Base-by-base conservation (phyloP, 2,888 invertebrate genomes). In the Acanthosepion lycidas region DNA sequence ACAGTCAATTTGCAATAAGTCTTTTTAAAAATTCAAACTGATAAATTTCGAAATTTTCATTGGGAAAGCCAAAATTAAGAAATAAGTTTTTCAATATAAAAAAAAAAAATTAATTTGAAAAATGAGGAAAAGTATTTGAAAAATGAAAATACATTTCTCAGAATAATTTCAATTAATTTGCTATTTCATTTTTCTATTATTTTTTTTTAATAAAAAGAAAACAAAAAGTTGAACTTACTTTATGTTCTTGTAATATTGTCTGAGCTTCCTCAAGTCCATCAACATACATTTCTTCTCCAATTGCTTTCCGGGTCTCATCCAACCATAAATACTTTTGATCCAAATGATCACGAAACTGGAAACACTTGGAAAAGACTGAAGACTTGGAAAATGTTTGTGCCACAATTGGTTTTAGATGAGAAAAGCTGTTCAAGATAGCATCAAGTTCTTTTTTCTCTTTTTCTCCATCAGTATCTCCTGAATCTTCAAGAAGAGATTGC, bases 311-410 rank as follows among this genome's bases (percentile, higher is more conserved):
- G 18, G 96, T 96, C 91, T 97, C 96, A 94, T 96, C 96, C 93
- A 99, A 97, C 95, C 98, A 98, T 96, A 96, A 95, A 95, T 98
- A 98, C 64, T 99, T 98, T 98, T 99, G 98, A 95, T 98, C 98
- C 0, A 99, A 98, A 97, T 99, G 99, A 96, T 99, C 98, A 92
- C 99, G 98, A 97, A 99, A 99, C 0, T 99, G 98, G 97, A 99
- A 99, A 97, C 99, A 99, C 97, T 99, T 98, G 6, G 99, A 98
- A 96, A 99, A 98, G 0, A 99, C 98, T 96, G 99, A 99, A 0
- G 99, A 99, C 97, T 99, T 98, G 23, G 99, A 98, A 98, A 99
- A 98, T 0, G 99, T 99, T 94, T 99, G 98, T 97, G 99, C 99
- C 96, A 99, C 98, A 3, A 98, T 98, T 0, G 99, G 99, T 96